Conservation (phyloP, 1,140 invertebrate species). For the Drosophila micromelanica region DNA sequence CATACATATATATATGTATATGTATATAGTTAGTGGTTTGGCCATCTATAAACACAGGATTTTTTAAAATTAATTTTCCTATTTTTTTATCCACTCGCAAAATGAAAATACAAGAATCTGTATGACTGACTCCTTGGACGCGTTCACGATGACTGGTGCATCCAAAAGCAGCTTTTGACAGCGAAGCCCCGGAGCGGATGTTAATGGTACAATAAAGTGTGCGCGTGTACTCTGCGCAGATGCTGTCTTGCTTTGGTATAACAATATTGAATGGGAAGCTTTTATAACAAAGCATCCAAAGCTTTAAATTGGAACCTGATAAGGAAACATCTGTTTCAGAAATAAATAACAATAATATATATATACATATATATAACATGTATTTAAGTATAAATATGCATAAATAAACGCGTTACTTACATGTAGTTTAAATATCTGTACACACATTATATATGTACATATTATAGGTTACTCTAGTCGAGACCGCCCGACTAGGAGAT, state of each 20-base stretch:
- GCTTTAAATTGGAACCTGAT: slow-evolving; percentile 12
- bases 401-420: too few relatives aligned
- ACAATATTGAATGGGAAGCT: slow-evolving; percentile 35
- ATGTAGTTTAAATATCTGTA: too few relatives aligned
- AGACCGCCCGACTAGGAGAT: too few relatives aligned
- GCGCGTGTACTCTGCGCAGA: slow-evolving; percentile 43
- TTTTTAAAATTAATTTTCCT: slow-evolving; percentile 38
- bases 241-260: slow-evolving; percentile 37
- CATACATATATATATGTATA: slow-evolving; percentile 6
- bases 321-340: slow-evolving; percentile 36
- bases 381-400: too few relatives aligned
- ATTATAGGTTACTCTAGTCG: too few relatives aligned
- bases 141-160: slow-evolving; percentile 44
- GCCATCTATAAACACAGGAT: slow-evolving; percentile 36
- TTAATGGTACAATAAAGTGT: slow-evolving; percentile 1
- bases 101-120: not conserved
- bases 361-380: not conserved
- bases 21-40: slow-evolving; percentile 14
- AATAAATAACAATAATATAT: slow-evolving; percentile 30
- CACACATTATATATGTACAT: too few relatives aligned
- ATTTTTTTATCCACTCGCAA: slow-evolving; percentile 4
- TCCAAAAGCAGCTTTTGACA: slow-evolving; percentile 29
- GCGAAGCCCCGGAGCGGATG: slow-evolving; percentile 40
- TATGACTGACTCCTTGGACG: slow-evolving; percentile 39
- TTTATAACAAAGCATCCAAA: slow-evolving; percentile 6